A percentile compares a stretch with the other conserved stretches of the same genome.
phyloP scores from a whole-genome alignment of 2,888 invertebrate species.

The Microctonus hyperodae region DNA sequence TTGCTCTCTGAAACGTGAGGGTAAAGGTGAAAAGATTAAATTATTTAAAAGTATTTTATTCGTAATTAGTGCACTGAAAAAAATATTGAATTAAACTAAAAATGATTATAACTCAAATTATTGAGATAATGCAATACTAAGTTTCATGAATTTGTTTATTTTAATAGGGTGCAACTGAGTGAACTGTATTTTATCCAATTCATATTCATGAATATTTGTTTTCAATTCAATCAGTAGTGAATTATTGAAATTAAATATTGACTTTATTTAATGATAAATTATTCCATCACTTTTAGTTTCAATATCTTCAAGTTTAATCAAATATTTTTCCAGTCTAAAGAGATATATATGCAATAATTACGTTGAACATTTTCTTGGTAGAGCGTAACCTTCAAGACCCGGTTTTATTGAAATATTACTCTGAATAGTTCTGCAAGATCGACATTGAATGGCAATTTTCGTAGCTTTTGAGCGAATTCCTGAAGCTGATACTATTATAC shows the following conservation, averaged over 20 bases:
- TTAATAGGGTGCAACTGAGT: too few species aligned
- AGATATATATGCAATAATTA: slow-evolving; percentile 67
- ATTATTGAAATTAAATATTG: too few species aligned
- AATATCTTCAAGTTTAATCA: too few species aligned
- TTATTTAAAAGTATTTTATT: too few species aligned
- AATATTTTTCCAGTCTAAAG: too few species aligned
- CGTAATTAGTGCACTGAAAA: neutral
- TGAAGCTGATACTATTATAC: slow-evolving; percentile 93
- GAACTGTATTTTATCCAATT: too few species aligned
- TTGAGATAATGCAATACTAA: too few species aligned
- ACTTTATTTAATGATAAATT: too few species aligned
- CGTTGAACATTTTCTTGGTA: slow-evolving; percentile 95
- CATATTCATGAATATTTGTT: too few species aligned
- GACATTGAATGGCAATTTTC: slow-evolving; percentile 93
- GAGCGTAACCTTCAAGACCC: slow-evolving; percentile 93
- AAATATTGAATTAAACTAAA: neutral
- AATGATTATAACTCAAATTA: slow-evolving; percentile 10
- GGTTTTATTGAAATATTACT: slow-evolving; percentile 91
- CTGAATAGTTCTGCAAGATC: slow-evolving; percentile 89
- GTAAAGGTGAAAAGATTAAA: slow-evolving; percentile 11
- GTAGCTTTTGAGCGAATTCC: slow-evolving; percentile 96
- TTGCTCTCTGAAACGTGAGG: slow-evolving; percentile 74
- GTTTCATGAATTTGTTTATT: too few species aligned
- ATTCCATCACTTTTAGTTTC: too few species aligned
- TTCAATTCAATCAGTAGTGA: too few species aligned